Evolutionary conservation across 2,888 invertebrate species (phyloP), one percentile per base, ranked within the genome.

Genomic region (Polia nebulosa): DNA sequence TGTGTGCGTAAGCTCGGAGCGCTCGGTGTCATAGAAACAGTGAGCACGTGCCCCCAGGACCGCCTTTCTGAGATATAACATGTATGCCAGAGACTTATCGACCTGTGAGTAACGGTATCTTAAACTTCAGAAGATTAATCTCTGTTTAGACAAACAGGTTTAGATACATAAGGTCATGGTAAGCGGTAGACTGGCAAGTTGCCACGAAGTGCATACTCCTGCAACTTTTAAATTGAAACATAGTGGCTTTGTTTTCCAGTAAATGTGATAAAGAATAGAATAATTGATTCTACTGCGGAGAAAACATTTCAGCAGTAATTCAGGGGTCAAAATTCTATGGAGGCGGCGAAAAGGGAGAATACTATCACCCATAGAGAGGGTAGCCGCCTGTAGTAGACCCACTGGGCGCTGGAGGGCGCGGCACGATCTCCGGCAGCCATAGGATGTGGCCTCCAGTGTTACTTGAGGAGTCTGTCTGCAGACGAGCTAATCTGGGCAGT

Each of bases 201-300:
- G 52, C 73, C 73, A 77, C 45, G 11, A 56, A 77, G 25, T 36
- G 36, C 60, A 29, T 17, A 45, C 52, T 47, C 39, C 52, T 68
- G 52, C 15, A 11, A 45, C 41, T 57, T 77, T 56, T 57, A 47
- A 71, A 73, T 57, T 72, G 57, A 71, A 57, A 77, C 9, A 41
- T 32, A 57, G 5, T 52, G 17, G 1, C 27, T 57, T 34, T 57
- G 25, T 57, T 58, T 62, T 62, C 5, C 2, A 41, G 36, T 25
- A 53, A 74, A 45, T 9, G 25, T 60, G 25, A 25, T 60, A 3
- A 17, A 25, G 7, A 32, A 25, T 2, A 11, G 25, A 11, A 0
- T 13, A 27, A 67, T 47, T 47, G 39, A 39, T 72, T 41, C 5
- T 34, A 2, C 2, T 1, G 5, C 11, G 7, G 27, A 22, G 11